phyloP scores from a whole-genome alignment of 2,888 invertebrate species.

The Calliopum simillimum region DNA sequence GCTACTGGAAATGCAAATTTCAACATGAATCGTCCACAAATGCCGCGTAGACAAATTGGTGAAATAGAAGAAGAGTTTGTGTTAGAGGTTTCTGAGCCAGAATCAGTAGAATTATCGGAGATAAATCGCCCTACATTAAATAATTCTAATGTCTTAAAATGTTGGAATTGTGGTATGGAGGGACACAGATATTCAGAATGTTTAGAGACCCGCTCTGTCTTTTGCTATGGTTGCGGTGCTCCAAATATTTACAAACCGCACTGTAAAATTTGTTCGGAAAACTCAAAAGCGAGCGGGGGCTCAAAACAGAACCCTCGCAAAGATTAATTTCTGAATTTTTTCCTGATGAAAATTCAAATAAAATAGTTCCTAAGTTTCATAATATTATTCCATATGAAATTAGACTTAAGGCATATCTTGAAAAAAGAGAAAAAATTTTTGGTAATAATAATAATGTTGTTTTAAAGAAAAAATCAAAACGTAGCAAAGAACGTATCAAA shows the following conservation, averaged over 20 bases:
- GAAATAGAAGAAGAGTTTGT: background rate
- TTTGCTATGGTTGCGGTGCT: background rate
- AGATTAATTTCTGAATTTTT: background rate
- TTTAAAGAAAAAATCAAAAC: background rate
- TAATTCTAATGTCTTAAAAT: background rate
- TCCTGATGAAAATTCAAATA: background rate
- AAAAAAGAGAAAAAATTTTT: background rate
- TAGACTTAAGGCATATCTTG: background rate
- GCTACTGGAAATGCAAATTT: too few species aligned
- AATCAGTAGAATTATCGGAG: background rate
- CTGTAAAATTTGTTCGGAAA: constrained; percentile 3
- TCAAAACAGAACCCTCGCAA: background rate
- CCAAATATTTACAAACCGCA: background rate
- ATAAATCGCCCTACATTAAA: background rate
- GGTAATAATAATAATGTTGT: background rate
- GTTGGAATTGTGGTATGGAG: constrained; percentile 9
- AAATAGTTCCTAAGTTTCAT: background rate
- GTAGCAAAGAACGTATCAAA: background rate
- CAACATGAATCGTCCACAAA: background rate
- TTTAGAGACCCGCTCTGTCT: background rate
- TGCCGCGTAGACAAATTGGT: background rate
- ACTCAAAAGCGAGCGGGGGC: background rate
- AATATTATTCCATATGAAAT: background rate
- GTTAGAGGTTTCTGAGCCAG: background rate
- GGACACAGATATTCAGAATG: constrained; percentile 2